phyloP scores from a whole-genome alignment of 2,797 vertebrate species.

The Pterois miles region DNA sequence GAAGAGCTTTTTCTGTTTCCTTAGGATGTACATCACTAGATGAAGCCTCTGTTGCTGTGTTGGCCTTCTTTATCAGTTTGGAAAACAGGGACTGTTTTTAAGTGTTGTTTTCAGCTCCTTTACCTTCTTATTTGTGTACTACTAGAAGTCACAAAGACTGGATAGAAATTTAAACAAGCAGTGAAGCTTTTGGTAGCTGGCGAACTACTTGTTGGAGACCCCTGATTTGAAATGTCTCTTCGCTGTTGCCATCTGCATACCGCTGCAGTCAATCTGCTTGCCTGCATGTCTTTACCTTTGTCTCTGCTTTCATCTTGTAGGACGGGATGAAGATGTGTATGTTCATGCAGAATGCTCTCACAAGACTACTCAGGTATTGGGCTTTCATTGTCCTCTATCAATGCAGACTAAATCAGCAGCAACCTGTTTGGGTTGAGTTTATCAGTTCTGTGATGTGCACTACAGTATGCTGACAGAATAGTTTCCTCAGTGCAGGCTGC shows the following conservation, averaged over 20 bases:
- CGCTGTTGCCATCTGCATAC: not conserved
- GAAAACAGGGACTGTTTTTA: too few species aligned
- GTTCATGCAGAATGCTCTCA: constrained; percentile 96
- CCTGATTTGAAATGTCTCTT: not conserved
- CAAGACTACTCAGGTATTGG: constrained; percentile 90
- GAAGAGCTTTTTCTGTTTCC: too few species aligned
- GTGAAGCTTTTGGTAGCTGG: too few species aligned
- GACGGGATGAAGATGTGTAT: constrained; percentile 94
- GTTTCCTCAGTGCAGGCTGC: constrained; percentile 85
- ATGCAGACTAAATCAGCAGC: not conserved
- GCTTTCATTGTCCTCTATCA: not conserved
- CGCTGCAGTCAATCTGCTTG: not conserved
- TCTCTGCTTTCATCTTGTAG: constrained; percentile 74
- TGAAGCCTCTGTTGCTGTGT: too few species aligned
- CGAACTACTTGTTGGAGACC: too few species aligned
- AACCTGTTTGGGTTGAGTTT: not conserved
- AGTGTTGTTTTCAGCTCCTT: too few species aligned
- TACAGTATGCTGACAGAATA: constrained; percentile 42
- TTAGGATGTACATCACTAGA: too few species aligned
- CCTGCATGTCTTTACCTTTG: not conserved
- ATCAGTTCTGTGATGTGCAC: not conserved
- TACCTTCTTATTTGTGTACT: too few species aligned
- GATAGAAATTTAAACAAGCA: too few species aligned
- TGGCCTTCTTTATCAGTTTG: too few species aligned
- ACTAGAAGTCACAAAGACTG: too few species aligned